A percentile compares a stretch with the other conserved stretches of the same genome.
phyloP scores from a whole-genome alignment of 1,140 invertebrate genomes.

The Zaprionus tsacasi region DNA sequence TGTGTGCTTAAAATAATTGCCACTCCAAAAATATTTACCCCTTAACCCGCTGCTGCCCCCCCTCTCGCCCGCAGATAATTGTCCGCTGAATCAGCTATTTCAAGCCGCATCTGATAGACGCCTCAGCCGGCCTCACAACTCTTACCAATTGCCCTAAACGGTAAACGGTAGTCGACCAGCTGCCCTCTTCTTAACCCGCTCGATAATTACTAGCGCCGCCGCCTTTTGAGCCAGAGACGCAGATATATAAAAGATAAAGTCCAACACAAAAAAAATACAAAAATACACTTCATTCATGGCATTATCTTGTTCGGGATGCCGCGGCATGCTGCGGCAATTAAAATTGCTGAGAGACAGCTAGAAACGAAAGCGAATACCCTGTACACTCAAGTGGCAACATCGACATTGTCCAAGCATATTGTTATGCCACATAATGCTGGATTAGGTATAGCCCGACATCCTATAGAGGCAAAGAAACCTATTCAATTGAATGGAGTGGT shows the following conservation, averaged over 20 bases:
- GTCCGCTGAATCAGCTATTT: constrained; percentile 80
- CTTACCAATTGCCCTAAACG: constrained; percentile 78
- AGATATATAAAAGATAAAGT: constrained; percentile 10
- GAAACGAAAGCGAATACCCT: constrained; percentile 2
- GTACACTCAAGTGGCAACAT: constrained; percentile 62
- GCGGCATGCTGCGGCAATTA: constrained; percentile 62
- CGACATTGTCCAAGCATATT: constrained; percentile 61
- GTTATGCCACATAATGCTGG: constrained; percentile 61
- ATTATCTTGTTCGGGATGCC: not conserved
- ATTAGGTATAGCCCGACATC: constrained; percentile 51
- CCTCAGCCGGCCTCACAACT: constrained; percentile 17
- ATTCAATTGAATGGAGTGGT: not conserved
- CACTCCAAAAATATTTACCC: constrained; percentile 78
- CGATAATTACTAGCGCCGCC: constrained; percentile 80
- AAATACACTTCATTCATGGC: constrained; percentile 61
- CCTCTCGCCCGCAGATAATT: constrained; percentile 50
- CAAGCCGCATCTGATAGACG: constrained; percentile 51
- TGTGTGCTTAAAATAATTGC: constrained; percentile 80
- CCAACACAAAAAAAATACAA: not conserved
- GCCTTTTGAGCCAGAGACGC: constrained; percentile 58
- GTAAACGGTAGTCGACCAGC: constrained; percentile 74
- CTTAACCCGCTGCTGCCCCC: constrained; percentile 59
- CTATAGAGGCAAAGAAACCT: not conserved
- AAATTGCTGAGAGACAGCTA: constrained; percentile 73
- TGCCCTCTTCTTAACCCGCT: constrained; percentile 42